Evolutionary conservation across 2,797 vertebrate genomes (phyloP).

Genomic region (Hemibagrus guttatus): DNA sequence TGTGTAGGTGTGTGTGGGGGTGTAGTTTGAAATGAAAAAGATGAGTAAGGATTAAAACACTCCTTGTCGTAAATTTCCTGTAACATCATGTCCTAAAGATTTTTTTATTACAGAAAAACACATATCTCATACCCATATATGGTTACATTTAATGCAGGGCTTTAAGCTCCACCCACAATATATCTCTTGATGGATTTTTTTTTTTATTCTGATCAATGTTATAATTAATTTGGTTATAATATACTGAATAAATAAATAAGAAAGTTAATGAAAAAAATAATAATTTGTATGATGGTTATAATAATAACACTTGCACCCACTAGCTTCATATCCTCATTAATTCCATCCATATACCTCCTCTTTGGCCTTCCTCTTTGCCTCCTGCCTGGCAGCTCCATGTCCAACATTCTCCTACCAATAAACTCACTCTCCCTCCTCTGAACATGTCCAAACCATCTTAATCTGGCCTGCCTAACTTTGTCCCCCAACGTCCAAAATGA

Average conservation of each 20-base stretch:
- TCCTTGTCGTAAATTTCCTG: neutral
- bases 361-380: no score
- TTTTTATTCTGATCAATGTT: neutral
- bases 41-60: neutral
- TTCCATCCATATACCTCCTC: no score
- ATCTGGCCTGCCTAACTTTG: no score
- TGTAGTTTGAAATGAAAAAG: neutral
- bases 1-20: neutral
- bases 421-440: no score
- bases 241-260: neutral
- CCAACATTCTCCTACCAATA: no score
- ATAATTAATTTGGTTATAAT: neutral
- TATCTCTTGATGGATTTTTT: neutral
- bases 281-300: no score
- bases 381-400: no score
- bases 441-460: no score
- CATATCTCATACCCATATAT: neutral
- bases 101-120: neutral
- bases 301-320: no score
- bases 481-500: no score
- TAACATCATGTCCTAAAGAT: neutral
- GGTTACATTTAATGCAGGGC: neutral
- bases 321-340: no score
- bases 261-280: no score
- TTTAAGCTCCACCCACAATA: neutral